Evolutionary conservation across 2,113 vertebrate species (phyloP).

Genomic region (Syrrhaptes paradoxus): DNA sequence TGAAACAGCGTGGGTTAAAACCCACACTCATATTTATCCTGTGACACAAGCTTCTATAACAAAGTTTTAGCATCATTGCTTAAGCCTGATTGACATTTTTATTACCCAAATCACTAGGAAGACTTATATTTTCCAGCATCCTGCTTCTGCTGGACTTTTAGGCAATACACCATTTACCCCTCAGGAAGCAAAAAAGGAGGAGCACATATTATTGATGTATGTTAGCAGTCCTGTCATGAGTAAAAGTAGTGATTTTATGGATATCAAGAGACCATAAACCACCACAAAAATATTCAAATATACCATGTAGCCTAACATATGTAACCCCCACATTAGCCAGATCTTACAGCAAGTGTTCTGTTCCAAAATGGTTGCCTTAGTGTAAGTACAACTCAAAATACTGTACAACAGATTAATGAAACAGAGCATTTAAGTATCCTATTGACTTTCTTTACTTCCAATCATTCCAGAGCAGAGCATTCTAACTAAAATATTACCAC

Average conservation of each 20-base stretch:
- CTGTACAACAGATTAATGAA: neutral
- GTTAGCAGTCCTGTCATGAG: neutral
- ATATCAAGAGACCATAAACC: neutral
- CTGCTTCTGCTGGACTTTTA: neutral
- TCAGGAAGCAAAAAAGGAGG: neutral
- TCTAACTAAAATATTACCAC: neutral
- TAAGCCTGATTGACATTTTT: slow-evolving; percentile 21
- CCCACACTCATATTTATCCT: neutral
- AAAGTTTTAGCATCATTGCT: neutral
- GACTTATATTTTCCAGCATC: slow-evolving; percentile 22
- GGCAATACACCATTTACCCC: neutral
- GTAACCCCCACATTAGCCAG: neutral
- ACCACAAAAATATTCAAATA: neutral
- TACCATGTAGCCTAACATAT: neutral
- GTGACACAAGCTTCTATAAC: neutral
- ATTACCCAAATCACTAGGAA: neutral
- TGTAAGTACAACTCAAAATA: neutral
- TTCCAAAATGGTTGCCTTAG: neutral
- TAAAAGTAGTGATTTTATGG: slow-evolving; percentile 10
- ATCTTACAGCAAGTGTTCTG: neutral
- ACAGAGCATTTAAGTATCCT: neutral
- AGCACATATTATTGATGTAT: neutral
- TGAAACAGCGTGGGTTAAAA: neutral
- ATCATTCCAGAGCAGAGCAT: neutral
- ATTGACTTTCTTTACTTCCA: neutral